These are phyloP conservation scores for Rhamphomyia laevipes DNA, from an alignment of 2,888 invertebrate genomes.

Conservation along the genomic window DNA sequence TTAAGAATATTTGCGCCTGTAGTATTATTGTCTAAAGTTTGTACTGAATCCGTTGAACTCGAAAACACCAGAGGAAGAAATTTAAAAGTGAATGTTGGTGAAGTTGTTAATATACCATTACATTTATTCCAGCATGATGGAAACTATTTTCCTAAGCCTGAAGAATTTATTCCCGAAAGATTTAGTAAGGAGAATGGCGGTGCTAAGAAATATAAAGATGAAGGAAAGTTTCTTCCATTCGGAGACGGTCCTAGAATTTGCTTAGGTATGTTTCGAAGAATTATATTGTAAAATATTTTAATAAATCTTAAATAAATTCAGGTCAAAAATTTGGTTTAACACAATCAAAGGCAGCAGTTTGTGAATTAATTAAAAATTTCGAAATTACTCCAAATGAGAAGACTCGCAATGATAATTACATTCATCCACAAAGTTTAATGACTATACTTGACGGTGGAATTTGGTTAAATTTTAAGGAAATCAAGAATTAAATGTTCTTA, in stretches of 20 bases:
- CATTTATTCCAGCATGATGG: constrained; percentile 24
- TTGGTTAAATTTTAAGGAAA: constrained; percentile 26
- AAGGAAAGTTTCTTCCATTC: constrained; percentile 27
- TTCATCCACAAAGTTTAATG: constrained; percentile 25
- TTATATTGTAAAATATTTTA: too few species aligned
- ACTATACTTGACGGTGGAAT: constrained; percentile 24
- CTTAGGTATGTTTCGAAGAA: constrained; percentile 19
- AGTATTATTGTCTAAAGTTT: constrained; percentile 20
- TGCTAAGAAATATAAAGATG: constrained; percentile 24
- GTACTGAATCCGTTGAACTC: constrained; percentile 24
- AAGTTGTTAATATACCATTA: constrained; percentile 23
- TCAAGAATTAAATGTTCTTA: constrained; percentile 5
- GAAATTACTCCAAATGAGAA: constrained; percentile 27
- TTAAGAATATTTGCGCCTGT: constrained; percentile 27
- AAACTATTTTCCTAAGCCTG: constrained; percentile 23
- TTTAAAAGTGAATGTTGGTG: constrained; percentile 20
- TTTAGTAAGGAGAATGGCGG: constrained; percentile 26
- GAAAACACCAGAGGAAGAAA: constrained; percentile 22
- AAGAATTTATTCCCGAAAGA: constrained; percentile 28
- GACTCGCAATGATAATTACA: constrained; percentile 27
- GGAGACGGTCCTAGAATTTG: constrained; percentile 33
- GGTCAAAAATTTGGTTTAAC: constrained; percentile 14
- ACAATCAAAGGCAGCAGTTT: constrained; percentile 30
- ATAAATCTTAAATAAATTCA: too few species aligned
- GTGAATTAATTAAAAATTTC: constrained; percentile 28